Evolutionary conservation across 2,888 invertebrate species (phyloP), one percentile per base, ranked within the genome.

Genomic region (Nephrocerus scutellatus): DNA sequence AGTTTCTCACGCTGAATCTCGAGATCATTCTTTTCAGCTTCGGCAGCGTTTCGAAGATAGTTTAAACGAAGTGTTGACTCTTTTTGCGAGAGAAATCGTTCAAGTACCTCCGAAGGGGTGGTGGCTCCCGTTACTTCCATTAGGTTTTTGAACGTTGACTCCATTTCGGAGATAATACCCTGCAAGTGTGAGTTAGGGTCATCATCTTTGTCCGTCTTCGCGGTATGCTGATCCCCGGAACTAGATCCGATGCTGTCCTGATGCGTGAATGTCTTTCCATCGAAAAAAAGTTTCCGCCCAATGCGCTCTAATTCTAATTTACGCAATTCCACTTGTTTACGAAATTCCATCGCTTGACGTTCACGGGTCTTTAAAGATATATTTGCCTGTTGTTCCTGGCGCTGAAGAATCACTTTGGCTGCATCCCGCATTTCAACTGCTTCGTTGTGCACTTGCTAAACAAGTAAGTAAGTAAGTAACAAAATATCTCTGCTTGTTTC

Each of bases 111-210:
- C 40, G 80, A 78, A 0, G 82, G 76, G 33, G 78, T 79, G 8
- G 82, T 82, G 10, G 83, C 85, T 7, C 84, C 84, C 13, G 87
- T 86, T 1, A 82, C 78, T 59, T 79, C 78, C 74, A 85, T 84
- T 0, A 88, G 70, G 48, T 77, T 78, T 47, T 80, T 79, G 58
- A 88, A 85, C 15, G 77, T 71, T 9, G 77, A 74, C 45, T 83
- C 80, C 70, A 80, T 77, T 48, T 64, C 63, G 15, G 49, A 54
- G 3, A 62, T 63, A 0, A 53, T 54, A 34, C 53, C 56, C 41
- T 63, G 58, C 10, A 64, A 48, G 36, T 65, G 62, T 0, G 59
- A 56, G 9, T 57, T 60, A 0, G 61, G 59, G 50, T 66, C 66
- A 20, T 63, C 59, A 5, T 64, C 63, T n/a, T 55, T 52, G 25